Evolutionary conservation across 2,888 invertebrate species (phyloP), one percentile per base, ranked within the genome.

Genomic region (Cantharis flavilabris): DNA sequence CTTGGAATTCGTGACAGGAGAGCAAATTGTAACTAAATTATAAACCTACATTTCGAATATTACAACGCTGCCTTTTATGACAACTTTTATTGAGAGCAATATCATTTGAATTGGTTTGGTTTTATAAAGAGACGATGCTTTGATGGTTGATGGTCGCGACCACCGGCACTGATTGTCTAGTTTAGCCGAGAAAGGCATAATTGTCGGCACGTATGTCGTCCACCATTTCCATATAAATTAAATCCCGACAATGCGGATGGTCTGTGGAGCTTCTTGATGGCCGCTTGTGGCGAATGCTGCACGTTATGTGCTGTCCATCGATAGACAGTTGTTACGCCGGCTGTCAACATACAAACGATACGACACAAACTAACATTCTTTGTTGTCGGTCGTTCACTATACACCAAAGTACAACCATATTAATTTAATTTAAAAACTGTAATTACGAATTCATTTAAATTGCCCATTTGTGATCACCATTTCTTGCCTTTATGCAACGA

Each of bases 141-240:
- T 67, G 73, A 72, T 77, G 71, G 75, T 69, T 78, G 76, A 78
- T 71, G 77, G 20, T 78, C 78, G 78, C 85, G 86, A 86, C 86
- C 86, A 86, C 86, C 86, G 79, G 85, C 85, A 85, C 86, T 85
- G 86, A 86, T 85, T 86, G 84, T 85, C 84, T 84, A 85, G 84
- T 85, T 84, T 82, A 77, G 82, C 85, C 85, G 79, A 78, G 84
- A 85, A 85, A 84, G 85, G 86, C 80, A 83, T 84, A 83, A 83
- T 83, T 82, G 83, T 82, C 82, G 81, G 80, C 81, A 81, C 81
- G 80, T 78, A 76, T 75, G 78, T 80, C 80, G 80, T 76, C 70
- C 77, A 75, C 78, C 73, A 81, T 81, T 81, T 80, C 80, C 81
- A 81, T 81, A 81, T 80, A 81, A 81, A 81, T 81, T 79, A 80